Conservation (phyloP, 2,888 invertebrate genomes). For the Eilema caniola region DNA sequence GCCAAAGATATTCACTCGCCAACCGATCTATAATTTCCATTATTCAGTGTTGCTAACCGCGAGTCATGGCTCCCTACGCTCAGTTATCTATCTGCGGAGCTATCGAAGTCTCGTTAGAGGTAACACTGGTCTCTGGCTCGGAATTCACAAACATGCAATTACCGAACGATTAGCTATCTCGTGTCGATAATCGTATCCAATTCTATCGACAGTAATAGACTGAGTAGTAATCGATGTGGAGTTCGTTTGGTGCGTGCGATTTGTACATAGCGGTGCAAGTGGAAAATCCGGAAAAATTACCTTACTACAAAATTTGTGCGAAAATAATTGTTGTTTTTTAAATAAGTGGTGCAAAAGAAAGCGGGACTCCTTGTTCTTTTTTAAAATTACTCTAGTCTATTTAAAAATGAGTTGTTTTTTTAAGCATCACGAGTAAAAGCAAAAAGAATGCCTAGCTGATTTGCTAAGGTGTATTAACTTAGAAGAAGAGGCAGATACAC, state of each 20-base stretch:
- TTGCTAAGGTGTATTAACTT: neutral
- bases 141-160: constrained; percentile 46
- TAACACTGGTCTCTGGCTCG: constrained; percentile 38
- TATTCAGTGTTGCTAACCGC: constrained; percentile 19
- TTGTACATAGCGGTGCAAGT: constrained; percentile 40
- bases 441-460: neutral
- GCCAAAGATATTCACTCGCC: constrained; percentile 18
- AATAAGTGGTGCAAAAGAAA: neutral
- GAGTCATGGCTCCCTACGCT: constrained; percentile 1
- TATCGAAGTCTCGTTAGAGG: constrained; percentile 27
- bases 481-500: neutral
- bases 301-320: neutral
- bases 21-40: constrained; percentile 34
- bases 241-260: constrained; percentile 26
- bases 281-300: neutral
- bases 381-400: neutral
- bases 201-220: constrained; percentile 33
- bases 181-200: constrained; percentile 34
- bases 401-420: neutral
- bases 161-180: constrained; percentile 57
- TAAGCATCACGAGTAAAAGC: neutral
- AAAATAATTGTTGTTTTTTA: too few species aligned
- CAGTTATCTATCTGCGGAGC: constrained; percentile 28
- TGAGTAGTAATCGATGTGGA: constrained; percentile 34
- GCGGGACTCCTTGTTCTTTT: neutral